phyloP scores from a whole-genome alignment of 1,140 invertebrate genomes.

The Drosophila nigrodunni region DNA sequence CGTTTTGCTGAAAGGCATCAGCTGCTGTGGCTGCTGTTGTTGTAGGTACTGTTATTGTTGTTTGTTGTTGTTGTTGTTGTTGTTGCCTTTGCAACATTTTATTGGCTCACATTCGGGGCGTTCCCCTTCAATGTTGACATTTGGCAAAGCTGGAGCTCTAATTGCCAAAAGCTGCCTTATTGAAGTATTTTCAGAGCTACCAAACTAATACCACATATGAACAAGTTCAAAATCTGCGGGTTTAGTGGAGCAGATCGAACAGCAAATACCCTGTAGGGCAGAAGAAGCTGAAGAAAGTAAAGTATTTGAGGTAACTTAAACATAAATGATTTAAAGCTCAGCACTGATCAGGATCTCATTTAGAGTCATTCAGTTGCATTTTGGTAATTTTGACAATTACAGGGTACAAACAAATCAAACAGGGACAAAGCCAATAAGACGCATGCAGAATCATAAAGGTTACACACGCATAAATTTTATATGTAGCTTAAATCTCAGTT shows the following conservation, averaged over 20 bases:
- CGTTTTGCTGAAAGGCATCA: conserved; percentile 40
- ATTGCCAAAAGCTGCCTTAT: conserved; percentile 46
- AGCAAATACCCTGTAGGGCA: not conserved
- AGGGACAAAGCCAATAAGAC: conserved; percentile 41
- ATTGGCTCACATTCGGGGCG: conserved; percentile 68
- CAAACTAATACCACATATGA: conserved; percentile 21
- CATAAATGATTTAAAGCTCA: not conserved
- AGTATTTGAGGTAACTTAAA: not conserved
- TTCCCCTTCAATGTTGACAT: conserved; percentile 42
- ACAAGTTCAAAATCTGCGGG: not conserved
- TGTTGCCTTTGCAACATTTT: conserved; percentile 43
- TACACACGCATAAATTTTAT: conserved; percentile 80
- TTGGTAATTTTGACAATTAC: conserved; percentile 10
- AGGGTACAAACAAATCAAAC: conserved; percentile 50
- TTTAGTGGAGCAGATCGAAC: not conserved
- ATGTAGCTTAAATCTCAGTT: conserved; percentile 75
- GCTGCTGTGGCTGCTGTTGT: conserved; percentile 45
- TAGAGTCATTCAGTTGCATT: not conserved
- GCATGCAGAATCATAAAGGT: conserved; percentile 46
- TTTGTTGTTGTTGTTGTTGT: not conserved
- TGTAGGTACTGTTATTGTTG: not conserved
- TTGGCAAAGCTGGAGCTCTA: conserved; percentile 36
- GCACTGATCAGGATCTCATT: no score
- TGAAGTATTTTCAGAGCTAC: conserved; percentile 33
- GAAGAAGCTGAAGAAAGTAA: not conserved